A percentile compares a stretch with the other conserved stretches of the same genome.
Conservation (phyloP, 2,888 invertebrate genomes). For the Rosalia funebris region DNA sequence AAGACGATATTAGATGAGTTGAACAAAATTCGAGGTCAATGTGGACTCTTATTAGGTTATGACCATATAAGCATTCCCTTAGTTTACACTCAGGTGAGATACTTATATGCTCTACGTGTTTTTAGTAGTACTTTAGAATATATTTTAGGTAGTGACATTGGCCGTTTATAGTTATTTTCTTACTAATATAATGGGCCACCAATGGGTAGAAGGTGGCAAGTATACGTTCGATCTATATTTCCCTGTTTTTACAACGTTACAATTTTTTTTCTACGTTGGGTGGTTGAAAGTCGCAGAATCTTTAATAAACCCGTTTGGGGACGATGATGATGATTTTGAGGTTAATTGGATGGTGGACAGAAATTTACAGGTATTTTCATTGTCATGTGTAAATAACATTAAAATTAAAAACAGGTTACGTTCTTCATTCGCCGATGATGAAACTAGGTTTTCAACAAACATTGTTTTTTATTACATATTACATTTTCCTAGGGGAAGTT, state of each 20-base stretch:
- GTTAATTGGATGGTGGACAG: conserved; percentile 92
- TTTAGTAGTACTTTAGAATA: background rate
- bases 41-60: conserved; percentile 78
- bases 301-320: conserved; percentile 89
- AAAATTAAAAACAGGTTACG: background rate
- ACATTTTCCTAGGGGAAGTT: no score
- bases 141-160: conserved; percentile 77
- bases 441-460: no score
- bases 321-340: conserved; percentile 91
- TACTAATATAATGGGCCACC: conserved; percentile 87
- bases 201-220: conserved; percentile 66
- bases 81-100: conserved; percentile 78
- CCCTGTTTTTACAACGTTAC: conserved; percentile 87
- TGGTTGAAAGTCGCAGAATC: conserved; percentile 92
- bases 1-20: conserved; percentile 87
- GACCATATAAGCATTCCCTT: conserved; percentile 83
- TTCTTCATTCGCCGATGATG: no score
- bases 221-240: conserved; percentile 86
- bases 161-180: conserved; percentile 92
- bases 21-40: conserved; percentile 81
- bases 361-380: conserved; percentile 74
- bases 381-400: background rate
- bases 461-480: no score
- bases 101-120: background rate
- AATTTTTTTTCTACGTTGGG: conserved; percentile 89